phyloP scores from a whole-genome alignment of 1,140 invertebrate genomes.

The Drosophila pseudoananassae region DNA sequence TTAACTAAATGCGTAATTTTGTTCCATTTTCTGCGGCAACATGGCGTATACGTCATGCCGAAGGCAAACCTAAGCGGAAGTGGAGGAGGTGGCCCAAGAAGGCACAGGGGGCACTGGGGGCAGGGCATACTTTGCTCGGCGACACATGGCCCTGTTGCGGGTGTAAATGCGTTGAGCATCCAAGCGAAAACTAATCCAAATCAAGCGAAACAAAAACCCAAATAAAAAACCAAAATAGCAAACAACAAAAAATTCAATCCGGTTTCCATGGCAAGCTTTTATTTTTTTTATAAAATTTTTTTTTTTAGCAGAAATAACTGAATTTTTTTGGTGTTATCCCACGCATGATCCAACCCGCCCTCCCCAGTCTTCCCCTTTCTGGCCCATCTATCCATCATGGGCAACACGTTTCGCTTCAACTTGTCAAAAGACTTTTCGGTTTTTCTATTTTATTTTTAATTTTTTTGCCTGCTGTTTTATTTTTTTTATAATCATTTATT shows the following conservation, averaged over 20 bases:
- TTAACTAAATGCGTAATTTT: conserved; percentile 69
- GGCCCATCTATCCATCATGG: conserved; percentile 27
- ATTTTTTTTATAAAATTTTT: conserved; percentile 8
- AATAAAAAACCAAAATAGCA: conserved; percentile 5
- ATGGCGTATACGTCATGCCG: conserved; percentile 65
- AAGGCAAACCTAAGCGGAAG: conserved; percentile 34
- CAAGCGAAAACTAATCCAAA: conserved; percentile 53
- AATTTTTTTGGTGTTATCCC: conserved; percentile 49
- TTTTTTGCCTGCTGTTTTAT: conserved; percentile 2
- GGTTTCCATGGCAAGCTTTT: conserved; percentile 41
- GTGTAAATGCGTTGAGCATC: conserved; percentile 52
- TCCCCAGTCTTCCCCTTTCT: not conserved
- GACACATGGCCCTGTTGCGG: conserved; percentile 45
- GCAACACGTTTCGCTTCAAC: conserved; percentile 51
- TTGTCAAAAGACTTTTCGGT: conserved; percentile 39
- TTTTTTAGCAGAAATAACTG: conserved; percentile 34
- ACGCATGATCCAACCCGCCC: conserved; percentile 36
- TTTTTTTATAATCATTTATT: conserved; percentile 44
- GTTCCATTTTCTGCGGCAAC: conserved; percentile 43
- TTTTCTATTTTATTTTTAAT: not conserved
- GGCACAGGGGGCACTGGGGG: not conserved
- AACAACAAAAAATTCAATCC: conserved; percentile 48
- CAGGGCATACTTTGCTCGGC: not conserved
- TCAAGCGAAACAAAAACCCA: conserved; percentile 42
- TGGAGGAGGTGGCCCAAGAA: conserved; percentile 2